Base-by-base conservation (phyloP, 2,113 vertebrate species). In the Choloepus hoffmanni region DNA sequence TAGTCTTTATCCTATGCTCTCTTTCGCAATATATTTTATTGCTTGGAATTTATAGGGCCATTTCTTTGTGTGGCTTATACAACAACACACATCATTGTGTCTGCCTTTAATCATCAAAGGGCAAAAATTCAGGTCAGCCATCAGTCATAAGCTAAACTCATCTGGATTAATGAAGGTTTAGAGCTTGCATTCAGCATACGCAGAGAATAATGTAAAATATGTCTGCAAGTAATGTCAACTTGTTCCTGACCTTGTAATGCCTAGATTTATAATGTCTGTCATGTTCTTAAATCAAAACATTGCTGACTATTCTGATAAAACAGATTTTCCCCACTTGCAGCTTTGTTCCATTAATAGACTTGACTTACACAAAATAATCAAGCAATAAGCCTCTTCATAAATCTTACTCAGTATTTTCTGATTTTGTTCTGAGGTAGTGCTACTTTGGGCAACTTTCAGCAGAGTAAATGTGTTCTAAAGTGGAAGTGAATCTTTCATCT, bases 261-360 rank as follows among this genome's bases (percentile, higher is more conserved):
- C 62, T 19, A 10, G 92, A 97, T 97, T 97, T 98, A 97, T 96
- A 98, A 96, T 89, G 86, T 95, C 92, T 89, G 89, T 68, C 94
- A 84, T 92, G 65, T 96, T 94, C 67, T 97, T 92, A 97, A 98
- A 96, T 95, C 91, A 98, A 98, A 98, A 96, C 68, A 95, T 68
- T 85, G 70, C 77, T 94, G 89, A 95, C 86, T 97, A 83, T 95
- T 89, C 86, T 62, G 85, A 96, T 93, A 95, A 96, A 96, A 86
- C 48, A 94, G 62, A 79, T 93, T 84, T 84, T 92, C 87, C 82
- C 43, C 60, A 63, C 45, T 72, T 94, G 65, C 92, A 98, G 95
- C 86, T 97, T 91, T 88, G 68, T n/a, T 96, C 81, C 43, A 96
- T 89, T 16, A 89, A 95, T 58, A 94, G 9, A 7, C 45, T 53